Conservation (phyloP, 2,797 vertebrate genomes). For the Eidolon dupreanum region DNA sequence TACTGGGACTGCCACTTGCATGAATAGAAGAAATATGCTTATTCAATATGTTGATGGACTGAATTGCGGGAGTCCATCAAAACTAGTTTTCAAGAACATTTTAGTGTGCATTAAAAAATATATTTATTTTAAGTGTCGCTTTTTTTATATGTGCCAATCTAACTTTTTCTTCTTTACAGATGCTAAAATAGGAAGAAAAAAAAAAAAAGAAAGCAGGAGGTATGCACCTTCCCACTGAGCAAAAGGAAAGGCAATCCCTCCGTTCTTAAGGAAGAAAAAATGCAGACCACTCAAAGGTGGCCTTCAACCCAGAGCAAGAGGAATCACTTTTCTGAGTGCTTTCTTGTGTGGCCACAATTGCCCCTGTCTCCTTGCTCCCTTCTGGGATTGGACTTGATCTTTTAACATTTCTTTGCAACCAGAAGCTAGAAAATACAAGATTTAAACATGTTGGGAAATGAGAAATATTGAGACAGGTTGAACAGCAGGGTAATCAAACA, state of each 20-base stretch:
- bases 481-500: conserved; percentile 43
- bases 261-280: conserved; percentile 27
- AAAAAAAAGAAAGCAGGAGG: background rate
- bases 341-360: background rate
- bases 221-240: background rate
- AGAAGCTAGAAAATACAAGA: conserved; percentile 40
- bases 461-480: background rate
- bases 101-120: background rate
- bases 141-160: background rate
- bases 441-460: background rate
- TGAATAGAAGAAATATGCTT: background rate
- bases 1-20: background rate
- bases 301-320: background rate
- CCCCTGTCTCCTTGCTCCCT: background rate
- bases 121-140: conserved; percentile 34
- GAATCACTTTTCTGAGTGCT: background rate
- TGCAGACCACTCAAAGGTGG: background rate
- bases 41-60: background rate
- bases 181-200: background rate
- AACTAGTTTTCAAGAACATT: background rate
- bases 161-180: background rate
- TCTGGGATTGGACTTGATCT: conserved; percentile 26
- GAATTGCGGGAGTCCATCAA: background rate
- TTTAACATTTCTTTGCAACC: conserved; percentile 39
- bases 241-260: conserved; percentile 23